Percentiles rank a stretch among this genome's conserved stretches.
phyloP scores from a whole-genome alignment of 2,113 vertebrate species.

The Cryptotis parvus region DNA sequence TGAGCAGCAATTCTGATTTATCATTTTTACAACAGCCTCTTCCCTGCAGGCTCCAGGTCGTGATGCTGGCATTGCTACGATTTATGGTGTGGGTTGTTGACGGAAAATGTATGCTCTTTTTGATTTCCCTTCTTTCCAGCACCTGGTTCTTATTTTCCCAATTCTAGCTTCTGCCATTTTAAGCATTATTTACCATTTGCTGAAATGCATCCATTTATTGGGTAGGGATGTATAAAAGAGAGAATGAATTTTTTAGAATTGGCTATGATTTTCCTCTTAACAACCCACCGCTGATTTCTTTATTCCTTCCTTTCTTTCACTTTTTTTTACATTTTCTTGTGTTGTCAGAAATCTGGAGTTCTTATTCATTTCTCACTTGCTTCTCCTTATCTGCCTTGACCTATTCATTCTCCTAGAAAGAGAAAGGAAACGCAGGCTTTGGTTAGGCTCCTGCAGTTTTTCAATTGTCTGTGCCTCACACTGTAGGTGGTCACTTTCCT shows the following conservation, averaged over 20 bases:
- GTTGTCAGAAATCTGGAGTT: conserved; percentile 36
- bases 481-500: conserved; percentile 70
- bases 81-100: conserved; percentile 82
- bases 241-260: conserved; percentile 58
- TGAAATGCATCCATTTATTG: conserved; percentile 59
- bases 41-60: conserved; percentile 86
- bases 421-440: conserved; percentile 54
- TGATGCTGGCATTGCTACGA: conserved; percentile 84
- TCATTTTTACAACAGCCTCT: conserved; percentile 89
- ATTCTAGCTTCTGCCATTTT: conserved; percentile 68
- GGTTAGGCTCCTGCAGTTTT: not conserved
- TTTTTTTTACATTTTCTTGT: not conserved
- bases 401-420: conserved; percentile 42
- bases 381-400: conserved; percentile 69
- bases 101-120: conserved; percentile 82
- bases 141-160: conserved; percentile 85
- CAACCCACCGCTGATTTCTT: conserved; percentile 48
- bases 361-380: conserved; percentile 59
- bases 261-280: conserved; percentile 41
- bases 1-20: conserved; percentile 86
- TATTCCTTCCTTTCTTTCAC: not conserved
- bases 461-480: conserved; percentile 48
- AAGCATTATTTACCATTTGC: conserved; percentile 75
- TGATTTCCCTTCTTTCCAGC: conserved; percentile 84
- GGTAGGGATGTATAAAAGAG: conserved; percentile 28